These are phyloP conservation scores for Drosophila tristis DNA, from an alignment of 1,140 invertebrate species.

Conservation along the genomic window DNA sequence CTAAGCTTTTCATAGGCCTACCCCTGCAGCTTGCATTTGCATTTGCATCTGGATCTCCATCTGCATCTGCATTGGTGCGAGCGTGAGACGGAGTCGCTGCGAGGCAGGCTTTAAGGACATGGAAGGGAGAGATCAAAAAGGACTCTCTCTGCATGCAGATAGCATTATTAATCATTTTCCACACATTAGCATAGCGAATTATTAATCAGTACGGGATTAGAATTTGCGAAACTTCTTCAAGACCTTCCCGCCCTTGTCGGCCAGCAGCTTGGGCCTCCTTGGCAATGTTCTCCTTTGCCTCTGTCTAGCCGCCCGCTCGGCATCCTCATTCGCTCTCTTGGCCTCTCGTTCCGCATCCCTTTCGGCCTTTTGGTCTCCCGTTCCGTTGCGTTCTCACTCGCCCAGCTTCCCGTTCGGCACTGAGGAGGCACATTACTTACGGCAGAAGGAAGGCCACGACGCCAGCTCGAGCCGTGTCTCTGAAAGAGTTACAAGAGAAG, in stretches of 20 bases:
- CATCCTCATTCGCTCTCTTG: not conserved
- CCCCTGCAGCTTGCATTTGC: constrained; percentile 53
- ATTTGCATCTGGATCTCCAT: constrained; percentile 29
- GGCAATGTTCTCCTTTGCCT: not conserved
- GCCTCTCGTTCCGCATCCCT: not conserved
- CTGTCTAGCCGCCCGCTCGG: not conserved
- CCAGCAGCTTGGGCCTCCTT: not conserved
- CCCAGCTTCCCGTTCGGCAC: not conserved
- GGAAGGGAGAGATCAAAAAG: constrained; percentile 23
- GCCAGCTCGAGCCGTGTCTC: not conserved
- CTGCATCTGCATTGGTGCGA: constrained; percentile 25
- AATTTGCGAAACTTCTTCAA: constrained; percentile 27
- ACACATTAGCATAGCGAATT: constrained; percentile 48
- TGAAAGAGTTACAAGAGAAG: too few species aligned
- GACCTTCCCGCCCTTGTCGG: constrained; percentile 3
- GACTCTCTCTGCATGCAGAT: constrained; percentile 46
- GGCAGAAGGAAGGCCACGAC: constrained; percentile 7
- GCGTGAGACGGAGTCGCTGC: constrained; percentile 8
- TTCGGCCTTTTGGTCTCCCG: too few species aligned
- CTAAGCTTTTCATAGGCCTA: constrained; percentile 74
- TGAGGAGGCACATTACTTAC: not conserved
- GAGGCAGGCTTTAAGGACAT: too few species aligned
- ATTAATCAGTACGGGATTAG: constrained; percentile 32
- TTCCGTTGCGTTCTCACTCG: too few species aligned
- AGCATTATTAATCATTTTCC: constrained; percentile 47